Evolutionary conservation across 2,888 invertebrate species (phyloP), one percentile per base, ranked within the genome.

Genomic region (Nezara viridula): DNA sequence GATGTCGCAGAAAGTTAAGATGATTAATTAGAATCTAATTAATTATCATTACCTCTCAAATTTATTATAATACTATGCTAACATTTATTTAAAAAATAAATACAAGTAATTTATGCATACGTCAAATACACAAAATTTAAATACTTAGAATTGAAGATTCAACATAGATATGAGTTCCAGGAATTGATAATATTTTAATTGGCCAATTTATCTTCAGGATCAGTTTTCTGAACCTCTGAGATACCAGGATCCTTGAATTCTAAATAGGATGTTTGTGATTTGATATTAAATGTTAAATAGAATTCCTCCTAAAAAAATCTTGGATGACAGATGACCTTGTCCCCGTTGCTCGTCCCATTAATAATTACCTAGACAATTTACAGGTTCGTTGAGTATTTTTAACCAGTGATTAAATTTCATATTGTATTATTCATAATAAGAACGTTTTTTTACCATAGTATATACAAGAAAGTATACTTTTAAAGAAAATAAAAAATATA

Each of bases 1-100:
- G n/a, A n/a, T n/a, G n/a, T n/a, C n/a, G n/a, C n/a, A n/a, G n/a
- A n/a, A n/a, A n/a, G n/a, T n/a, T n/a, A n/a, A n/a, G n/a, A n/a
- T n/a, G n/a, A n/a, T n/a, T n/a, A n/a, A n/a, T n/a, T n/a, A n/a
- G n/a, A 44, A 44, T 44, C 44, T 44, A 44, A 44, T 44, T 5
- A 44, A n/a, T 50, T 50, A 50, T 21, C 5, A 5, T 50, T 3
- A 21, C 19, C 21, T 50, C 5, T 5, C 7, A 7, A 24, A 7
- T n/a, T n/a, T 24, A 1, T 55, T 12, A n/a, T 7, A n/a, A 2
- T 2, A 1, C 2, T 1, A 55, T 7, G 7, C 0, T 10, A 24
- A n/a, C 0, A 0, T 1, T 0, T 9, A 0, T n/a, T 55, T 55
- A n/a, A 55, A n/a, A 24, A 7, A n/a, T 16, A 50, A 14, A 14